These are phyloP conservation scores for Papilio glaucus DNA, from an alignment of 1,140 invertebrate species.

Conservation along the genomic window DNA sequence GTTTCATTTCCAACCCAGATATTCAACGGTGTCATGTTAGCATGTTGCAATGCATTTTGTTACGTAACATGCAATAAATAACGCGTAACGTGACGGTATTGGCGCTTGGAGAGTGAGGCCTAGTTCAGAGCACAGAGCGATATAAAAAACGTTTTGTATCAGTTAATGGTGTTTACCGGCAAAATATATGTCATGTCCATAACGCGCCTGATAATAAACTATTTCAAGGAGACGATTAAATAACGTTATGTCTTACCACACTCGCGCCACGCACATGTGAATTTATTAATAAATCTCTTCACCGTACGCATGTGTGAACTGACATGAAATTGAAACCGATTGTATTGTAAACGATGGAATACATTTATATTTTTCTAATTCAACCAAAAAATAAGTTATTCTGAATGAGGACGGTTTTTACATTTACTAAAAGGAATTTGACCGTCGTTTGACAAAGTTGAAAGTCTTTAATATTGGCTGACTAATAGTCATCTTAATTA, in stretches of 20 bases:
- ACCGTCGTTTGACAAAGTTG: too few species aligned
- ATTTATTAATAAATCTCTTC: conserved; percentile 15
- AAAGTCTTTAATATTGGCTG: too few species aligned
- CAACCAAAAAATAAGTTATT: too few species aligned
- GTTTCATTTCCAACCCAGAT: neutral
- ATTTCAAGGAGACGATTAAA: conserved; percentile 77
- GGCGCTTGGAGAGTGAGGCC: neutral
- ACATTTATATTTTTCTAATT: neutral
- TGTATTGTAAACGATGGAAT: neutral
- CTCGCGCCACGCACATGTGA: conserved; percentile 42
- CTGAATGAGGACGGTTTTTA: too few species aligned
- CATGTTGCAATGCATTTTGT: conserved; percentile 4
- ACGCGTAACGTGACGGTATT: neutral
- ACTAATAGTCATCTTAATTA: too few species aligned
- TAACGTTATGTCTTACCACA: conserved; percentile 60
- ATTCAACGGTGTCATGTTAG: neutral
- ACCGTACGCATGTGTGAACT: neutral
- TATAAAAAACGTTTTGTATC: conserved; percentile 52
- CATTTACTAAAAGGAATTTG: too few species aligned
- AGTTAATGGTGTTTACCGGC: conserved; percentile 66
- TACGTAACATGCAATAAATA: conserved; percentile 11
- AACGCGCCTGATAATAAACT: conserved; percentile 75
- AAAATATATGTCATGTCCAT: conserved; percentile 72
- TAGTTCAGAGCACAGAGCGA: conserved; percentile 15
- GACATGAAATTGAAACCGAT: conserved; percentile 1